Conservation (phyloP, 2,113 vertebrate genomes). For the Pithys albifrons region DNA sequence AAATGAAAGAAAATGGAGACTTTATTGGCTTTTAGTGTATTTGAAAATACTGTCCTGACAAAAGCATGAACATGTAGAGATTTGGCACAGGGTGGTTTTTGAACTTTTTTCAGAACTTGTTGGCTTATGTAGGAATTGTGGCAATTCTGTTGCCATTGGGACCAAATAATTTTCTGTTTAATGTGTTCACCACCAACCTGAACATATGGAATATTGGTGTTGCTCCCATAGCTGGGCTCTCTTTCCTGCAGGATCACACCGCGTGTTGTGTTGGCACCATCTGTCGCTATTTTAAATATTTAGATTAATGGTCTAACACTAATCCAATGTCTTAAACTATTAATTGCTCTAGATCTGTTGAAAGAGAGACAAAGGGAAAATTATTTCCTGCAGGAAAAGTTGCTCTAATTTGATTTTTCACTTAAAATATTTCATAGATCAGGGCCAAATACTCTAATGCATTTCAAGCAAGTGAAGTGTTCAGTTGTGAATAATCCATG, state of each 20-base stretch:
- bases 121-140: neutral
- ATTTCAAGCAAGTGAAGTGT: neutral
- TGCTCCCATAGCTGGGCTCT: neutral
- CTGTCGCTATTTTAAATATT: conserved; percentile 64
- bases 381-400: conserved; percentile 19
- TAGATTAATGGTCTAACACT: conserved; percentile 54
- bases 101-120: neutral
- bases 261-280: conserved; percentile 8
- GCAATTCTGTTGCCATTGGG: neutral
- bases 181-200: neutral
- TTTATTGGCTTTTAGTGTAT: neutral
- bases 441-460: conserved; percentile 4
- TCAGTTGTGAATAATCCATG: conserved; percentile 50
- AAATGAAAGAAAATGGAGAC: neutral
- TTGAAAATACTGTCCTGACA: neutral
- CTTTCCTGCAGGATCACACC: neutral
- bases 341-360: conserved; percentile 46
- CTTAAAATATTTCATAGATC: conserved; percentile 35
- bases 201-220: conserved; percentile 33
- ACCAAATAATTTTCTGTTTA: neutral
- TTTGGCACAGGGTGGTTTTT: neutral
- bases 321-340: conserved; percentile 52
- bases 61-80: neutral
- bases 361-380: neutral
- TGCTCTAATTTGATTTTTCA: conserved; percentile 16